Base-by-base conservation (phyloP, 2,113 vertebrate species). In the Bucco capensis region DNA sequence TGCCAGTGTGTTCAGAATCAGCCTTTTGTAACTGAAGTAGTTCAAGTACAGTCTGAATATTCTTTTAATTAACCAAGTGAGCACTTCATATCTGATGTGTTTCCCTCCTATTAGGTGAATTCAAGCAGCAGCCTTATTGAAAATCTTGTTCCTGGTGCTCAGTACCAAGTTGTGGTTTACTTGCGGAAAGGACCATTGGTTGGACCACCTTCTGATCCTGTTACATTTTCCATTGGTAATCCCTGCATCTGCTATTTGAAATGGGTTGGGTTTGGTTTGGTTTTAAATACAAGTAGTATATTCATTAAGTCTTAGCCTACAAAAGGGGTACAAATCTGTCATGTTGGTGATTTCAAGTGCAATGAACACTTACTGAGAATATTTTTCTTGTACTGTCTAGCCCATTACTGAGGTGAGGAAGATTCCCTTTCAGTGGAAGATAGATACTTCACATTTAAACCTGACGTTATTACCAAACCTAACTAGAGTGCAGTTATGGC, bases 171-270 rank as follows among this genome's bases (percentile, higher is more conserved):
- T 67, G 97, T 98, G 78, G 98, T 99, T 71, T 99, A 98, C 46
- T 97, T 99, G 94, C 96, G 97, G 47, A 99, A 99, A 91, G 98
- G 98, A 8, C 99, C 99, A 0, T 95, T 99, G 83, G 96, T 98
- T 86, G 99, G 99, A 49, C 99, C 99, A 0, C 98, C 99, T 13
- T 99, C 99, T 3, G 98, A 99, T 60, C 98, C 99, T 2, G 98
- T 99, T 95, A 98, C 98, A 37, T 98, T 99, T 88, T 98, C 98
- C 50, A 99, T 99, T n/a, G 98, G 99, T 99, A 97, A 97, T 47
- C 71, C 33, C 28, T 80, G 30, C 53, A 35, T n/a, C 49, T 77
- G 4, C 33, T 74, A 24, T 33, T 15, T 78, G 33, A 51, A 49
- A 19, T 49, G 50, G 15, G 8, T n/a, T n/a, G n/a, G n/a, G n/a